These are phyloP conservation scores for Miltochrista miniata DNA, from an alignment of 2,888 invertebrate genomes.

Conservation along the genomic window DNA sequence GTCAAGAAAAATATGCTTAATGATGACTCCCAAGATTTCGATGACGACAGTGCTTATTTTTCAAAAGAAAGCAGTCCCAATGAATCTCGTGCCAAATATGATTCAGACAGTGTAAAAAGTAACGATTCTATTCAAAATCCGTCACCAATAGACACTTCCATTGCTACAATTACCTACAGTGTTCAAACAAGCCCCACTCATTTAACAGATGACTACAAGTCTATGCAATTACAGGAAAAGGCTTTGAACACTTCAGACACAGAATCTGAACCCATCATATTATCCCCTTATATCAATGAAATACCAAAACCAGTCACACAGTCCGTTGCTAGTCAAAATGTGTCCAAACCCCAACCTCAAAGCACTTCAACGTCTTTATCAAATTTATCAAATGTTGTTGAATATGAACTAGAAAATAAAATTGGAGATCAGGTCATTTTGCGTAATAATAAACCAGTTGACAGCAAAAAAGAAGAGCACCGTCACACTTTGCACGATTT, in stretches of 20 bases:
- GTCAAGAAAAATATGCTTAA: slow-evolving; percentile 73
- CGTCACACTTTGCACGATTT: slow-evolving; percentile 71
- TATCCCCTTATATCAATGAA: slow-evolving; percentile 11
- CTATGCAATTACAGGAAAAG: slow-evolving; percentile 52
- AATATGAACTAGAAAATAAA: slow-evolving; percentile 30
- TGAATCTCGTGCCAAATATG: slow-evolving; percentile 64
- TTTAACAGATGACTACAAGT: slow-evolving; percentile 72
- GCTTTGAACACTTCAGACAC: slow-evolving; percentile 16
- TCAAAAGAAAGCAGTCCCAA: slow-evolving; percentile 75
- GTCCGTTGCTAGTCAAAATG: slow-evolving; percentile 14
- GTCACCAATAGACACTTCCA: slow-evolving; percentile 12
- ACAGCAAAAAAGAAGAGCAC: slow-evolving; percentile 49
- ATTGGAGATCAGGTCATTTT: slow-evolving; percentile 39
- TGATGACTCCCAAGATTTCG: slow-evolving; percentile 56
- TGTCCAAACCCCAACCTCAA: slow-evolving; percentile 11
- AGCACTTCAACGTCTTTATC: slow-evolving; percentile 36
- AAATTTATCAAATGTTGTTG: slow-evolving; percentile 31
- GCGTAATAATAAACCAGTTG: slow-evolving; percentile 44
- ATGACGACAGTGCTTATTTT: slow-evolving; percentile 67
- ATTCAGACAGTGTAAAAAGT: slow-evolving; percentile 65
- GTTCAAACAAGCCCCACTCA: slow-evolving; percentile 35
- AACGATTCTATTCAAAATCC: slow-evolving; percentile 45
- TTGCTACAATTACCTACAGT: slow-evolving; percentile 20
- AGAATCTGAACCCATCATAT: slow-evolving; percentile 9
- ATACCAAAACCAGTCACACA: slow-evolving; percentile 19